Evolutionary conservation across 2,113 vertebrate genomes (phyloP), one percentile per base, ranked within the genome.

Genomic region (Corythornis madagascariensis): DNA sequence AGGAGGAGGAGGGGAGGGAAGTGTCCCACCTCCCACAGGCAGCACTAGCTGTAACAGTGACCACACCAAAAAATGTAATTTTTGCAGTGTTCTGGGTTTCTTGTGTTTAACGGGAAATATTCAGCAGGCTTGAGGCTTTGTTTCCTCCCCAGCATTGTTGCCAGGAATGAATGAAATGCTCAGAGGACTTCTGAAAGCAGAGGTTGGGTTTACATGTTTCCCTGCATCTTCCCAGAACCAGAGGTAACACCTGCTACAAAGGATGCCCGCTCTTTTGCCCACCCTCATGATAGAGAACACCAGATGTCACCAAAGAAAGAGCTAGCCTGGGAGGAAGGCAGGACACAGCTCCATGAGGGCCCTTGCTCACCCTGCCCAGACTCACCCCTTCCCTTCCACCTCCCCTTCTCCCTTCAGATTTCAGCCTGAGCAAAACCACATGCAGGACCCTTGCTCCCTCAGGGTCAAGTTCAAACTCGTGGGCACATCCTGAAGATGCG

Each of bases 1-100:
- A 38, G n/a, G 20, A 72, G 29, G 18, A 61, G 4, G 5, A 12
- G 84, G 35, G 21, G 38, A 76, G 35, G 10, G n/a, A 77, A 77
- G 14, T 70, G 60, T 10, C 28, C 18, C 9, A 3, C 13, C 9
- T 76, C 29, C 42, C 4, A 0, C 1, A 1, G n/a, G 22, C 14
- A 52, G 48, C 2, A 0, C 53, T 74, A 35, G 24, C 42, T 77
- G 47, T 4, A 2, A 10, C 4, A 1, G 20, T 72, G n/a, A 60
- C 25, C 4, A 2, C 26, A 52, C 13, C 0, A 1, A 85, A 29
- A 90, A 22, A 63, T 26, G 6, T 11, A 53, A 45, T 42, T 91
- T 91, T 82, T 79, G 26, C 18, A 3, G 0, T 21, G 19, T 61
- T 87, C 50, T 85, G 24, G 5, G 31, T 57, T 92, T 83, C 67